Evolutionary conservation across 1,140 invertebrate genomes (phyloP).

Genomic region (Paraescarpia echinospica): DNA sequence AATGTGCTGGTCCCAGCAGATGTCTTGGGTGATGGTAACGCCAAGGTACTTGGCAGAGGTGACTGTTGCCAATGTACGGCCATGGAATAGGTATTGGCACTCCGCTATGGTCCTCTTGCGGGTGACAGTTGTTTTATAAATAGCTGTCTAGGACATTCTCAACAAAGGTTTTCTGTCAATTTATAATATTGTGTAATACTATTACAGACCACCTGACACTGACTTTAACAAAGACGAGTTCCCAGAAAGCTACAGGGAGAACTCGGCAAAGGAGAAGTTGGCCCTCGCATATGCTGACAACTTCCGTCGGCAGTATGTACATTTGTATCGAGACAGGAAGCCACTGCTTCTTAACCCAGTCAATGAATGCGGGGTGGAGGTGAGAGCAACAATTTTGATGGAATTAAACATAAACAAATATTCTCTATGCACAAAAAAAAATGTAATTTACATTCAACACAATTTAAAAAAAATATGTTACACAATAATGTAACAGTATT

Average conservation of each 20-base stretch:
- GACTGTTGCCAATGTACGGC: no score
- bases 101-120: no score
- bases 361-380: conserved; percentile 74
- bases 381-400: conserved; percentile 25
- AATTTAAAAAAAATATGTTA: no score
- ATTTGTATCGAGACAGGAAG: conserved; percentile 68
- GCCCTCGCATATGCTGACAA: conserved; percentile 66
- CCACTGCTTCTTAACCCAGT: conserved; percentile 74
- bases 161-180: no score
- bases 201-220: neutral
- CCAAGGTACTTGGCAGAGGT: no score
- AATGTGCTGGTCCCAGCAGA: no score
- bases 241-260: conserved; percentile 72
- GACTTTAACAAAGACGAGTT: conserved; percentile 46
- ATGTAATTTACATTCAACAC: no score
- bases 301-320: conserved; percentile 77
- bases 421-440: no score
- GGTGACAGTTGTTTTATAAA: neutral
- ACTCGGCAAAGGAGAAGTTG: conserved; percentile 76
- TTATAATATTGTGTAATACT: neutral
- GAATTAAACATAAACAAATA: neutral
- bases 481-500: no score
- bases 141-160: no score
- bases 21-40: no score
- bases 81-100: no score